phyloP scores from a whole-genome alignment of 2,797 vertebrate genomes.

The Fundulus diaphanus region DNA sequence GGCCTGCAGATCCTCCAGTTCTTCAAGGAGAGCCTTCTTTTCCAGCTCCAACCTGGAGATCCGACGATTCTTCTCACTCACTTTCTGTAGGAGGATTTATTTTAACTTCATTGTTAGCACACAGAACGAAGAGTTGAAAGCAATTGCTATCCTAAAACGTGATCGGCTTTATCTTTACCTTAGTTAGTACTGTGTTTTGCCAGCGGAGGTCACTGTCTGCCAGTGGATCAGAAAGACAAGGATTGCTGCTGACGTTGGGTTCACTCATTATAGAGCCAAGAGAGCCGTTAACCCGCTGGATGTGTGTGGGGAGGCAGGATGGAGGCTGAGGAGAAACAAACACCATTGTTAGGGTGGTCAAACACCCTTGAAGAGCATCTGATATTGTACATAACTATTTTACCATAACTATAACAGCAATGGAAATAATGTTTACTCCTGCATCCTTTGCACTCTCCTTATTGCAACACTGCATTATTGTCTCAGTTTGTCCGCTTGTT shows the following conservation, averaged over 20 bases:
- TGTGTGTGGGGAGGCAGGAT: slow-evolving; percentile 66
- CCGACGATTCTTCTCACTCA: slow-evolving; percentile 73
- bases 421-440: too few relatives aligned
- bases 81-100: slow-evolving; percentile 60
- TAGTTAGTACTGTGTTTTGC: slow-evolving; percentile 73
- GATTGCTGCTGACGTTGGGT: slow-evolving; percentile 58
- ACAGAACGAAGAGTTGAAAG: neutral
- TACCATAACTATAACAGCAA: too few relatives aligned
- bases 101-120: neutral
- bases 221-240: slow-evolving; percentile 46
- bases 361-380: neutral
- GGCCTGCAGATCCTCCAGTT: slow-evolving; percentile 60
- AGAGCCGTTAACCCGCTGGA: slow-evolving; percentile 78
- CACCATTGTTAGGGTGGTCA: neutral
- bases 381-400: too few relatives aligned
- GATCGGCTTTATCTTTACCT: slow-evolving; percentile 53
- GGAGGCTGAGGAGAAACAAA: slow-evolving; percentile 33
- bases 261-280: slow-evolving; percentile 79
- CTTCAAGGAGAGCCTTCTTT: slow-evolving; percentile 65
- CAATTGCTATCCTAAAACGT: neutral
- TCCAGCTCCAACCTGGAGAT: slow-evolving; percentile 78
- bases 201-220: slow-evolving; percentile 77
- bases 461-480: too few relatives aligned
- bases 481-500: too few relatives aligned
- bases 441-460: too few relatives aligned